These are phyloP conservation scores for Spea bombifrons DNA, from an alignment of 2,113 vertebrate genomes.

Conservation along the genomic window DNA sequence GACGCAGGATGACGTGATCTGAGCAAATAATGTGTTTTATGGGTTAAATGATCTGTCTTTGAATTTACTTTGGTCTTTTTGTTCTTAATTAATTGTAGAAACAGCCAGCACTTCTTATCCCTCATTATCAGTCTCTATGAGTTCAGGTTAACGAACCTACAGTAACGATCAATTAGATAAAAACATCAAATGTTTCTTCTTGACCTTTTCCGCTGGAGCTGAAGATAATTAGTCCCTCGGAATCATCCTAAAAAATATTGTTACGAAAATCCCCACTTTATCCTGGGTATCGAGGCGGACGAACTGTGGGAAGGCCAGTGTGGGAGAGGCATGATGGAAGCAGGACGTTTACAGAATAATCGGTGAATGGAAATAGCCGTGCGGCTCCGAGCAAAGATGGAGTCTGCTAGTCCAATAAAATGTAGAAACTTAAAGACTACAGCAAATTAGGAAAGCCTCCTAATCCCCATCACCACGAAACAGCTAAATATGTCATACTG, in stretches of 20 bases:
- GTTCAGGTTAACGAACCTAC: constrained; percentile 11
- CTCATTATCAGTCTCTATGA: constrained; percentile 2
- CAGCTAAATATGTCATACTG: too few relatives aligned
- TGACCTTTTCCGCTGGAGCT: constrained; percentile 7
- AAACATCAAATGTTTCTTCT: constrained; percentile 16
- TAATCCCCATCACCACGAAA: too few relatives aligned
- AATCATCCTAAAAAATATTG: not conserved
- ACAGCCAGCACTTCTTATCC: not conserved
- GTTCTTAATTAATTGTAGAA: constrained; percentile 14
- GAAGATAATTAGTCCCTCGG: not conserved
- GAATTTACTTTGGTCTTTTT: not conserved
- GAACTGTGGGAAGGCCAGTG: not conserved
- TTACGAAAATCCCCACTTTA: not conserved
- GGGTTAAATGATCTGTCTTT: not conserved
- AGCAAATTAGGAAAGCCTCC: too few relatives aligned
- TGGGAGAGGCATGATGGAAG: not conserved
- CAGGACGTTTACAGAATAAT: too few relatives aligned
- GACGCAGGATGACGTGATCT: too few relatives aligned
- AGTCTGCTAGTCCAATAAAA: too few relatives aligned
- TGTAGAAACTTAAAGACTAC: too few relatives aligned
- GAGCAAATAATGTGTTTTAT: not conserved
- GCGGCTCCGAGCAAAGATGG: too few relatives aligned
- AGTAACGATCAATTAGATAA: constrained; percentile 18
- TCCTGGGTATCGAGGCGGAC: not conserved
- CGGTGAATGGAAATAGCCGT: too few relatives aligned